These are phyloP conservation scores for Athalia cordata DNA, from an alignment of 2,888 invertebrate species.

Conservation along the genomic window DNA sequence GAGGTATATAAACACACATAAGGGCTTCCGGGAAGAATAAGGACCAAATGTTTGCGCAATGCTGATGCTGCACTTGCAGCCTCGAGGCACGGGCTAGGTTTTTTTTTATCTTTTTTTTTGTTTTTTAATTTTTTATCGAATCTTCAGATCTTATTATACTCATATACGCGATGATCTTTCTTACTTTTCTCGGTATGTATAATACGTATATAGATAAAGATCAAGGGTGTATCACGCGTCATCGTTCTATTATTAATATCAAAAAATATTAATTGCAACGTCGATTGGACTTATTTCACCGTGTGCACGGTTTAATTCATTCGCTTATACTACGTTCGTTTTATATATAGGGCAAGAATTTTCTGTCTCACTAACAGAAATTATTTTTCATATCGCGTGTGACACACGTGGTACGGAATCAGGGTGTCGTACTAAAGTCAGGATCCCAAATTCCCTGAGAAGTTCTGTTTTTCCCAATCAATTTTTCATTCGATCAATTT, in stretches of 20 bases:
- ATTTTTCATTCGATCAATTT: too few relatives aligned
- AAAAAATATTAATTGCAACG: constrained; percentile 28
- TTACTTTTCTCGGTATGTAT: constrained; percentile 13
- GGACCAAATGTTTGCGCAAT: not conserved
- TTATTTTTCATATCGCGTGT: too few relatives aligned
- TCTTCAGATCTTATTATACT: not conserved
- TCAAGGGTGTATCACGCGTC: constrained; percentile 38
- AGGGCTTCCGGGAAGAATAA: not conserved
- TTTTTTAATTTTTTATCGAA: too few relatives aligned
- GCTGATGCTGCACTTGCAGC: not conserved
- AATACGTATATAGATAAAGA: constrained; percentile 9
- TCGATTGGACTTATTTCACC: not conserved
- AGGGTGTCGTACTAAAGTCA: too few relatives aligned
- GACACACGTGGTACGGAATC: too few relatives aligned
- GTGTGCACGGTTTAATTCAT: not conserved
- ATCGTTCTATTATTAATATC: constrained; percentile 2
- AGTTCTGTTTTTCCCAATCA: too few relatives aligned
- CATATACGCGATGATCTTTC: constrained; percentile 19
- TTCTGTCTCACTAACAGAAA: too few relatives aligned
- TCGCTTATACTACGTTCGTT: not conserved
- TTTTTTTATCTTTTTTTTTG: too few relatives aligned
- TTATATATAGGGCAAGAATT: too few relatives aligned
- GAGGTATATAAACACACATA: not conserved
- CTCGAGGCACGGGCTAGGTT: too few relatives aligned
- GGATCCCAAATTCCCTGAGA: too few relatives aligned